Evolutionary conservation across 2,113 vertebrate genomes (phyloP).

Genomic region (Pitta sordida): DNA sequence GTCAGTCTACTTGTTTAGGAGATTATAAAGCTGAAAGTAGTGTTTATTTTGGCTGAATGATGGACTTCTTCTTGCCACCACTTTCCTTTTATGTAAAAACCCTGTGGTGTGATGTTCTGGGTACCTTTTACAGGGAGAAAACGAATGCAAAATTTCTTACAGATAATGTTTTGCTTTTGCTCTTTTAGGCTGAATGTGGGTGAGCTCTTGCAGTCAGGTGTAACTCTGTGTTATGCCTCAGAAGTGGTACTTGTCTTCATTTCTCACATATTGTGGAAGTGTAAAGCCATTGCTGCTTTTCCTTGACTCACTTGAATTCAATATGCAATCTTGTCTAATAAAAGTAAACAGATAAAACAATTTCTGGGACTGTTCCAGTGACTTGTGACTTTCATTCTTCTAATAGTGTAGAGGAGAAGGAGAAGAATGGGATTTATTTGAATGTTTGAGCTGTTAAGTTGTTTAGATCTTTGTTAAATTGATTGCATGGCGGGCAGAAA

Average conservation of each 20-base stretch:
- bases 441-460: slow-evolving; percentile 19
- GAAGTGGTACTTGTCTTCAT: neutral
- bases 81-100: neutral
- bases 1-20: neutral
- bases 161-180: neutral
- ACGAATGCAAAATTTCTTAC: neutral
- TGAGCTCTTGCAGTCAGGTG: neutral
- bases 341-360: slow-evolving; percentile 31
- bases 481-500: neutral
- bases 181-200: neutral
- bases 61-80: neutral
- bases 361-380: neutral
- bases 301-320: neutral
- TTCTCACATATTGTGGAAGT: neutral
- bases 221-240: neutral
- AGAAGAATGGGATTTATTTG: slow-evolving; percentile 7
- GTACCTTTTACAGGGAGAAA: neutral
- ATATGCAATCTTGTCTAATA: neutral
- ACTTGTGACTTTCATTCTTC: neutral
- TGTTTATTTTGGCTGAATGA: neutral
- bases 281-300: slow-evolving; percentile 7
- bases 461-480: slow-evolving; percentile 31
- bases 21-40: neutral
- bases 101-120: neutral
- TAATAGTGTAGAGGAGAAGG: neutral